These are phyloP conservation scores for Passer domesticus DNA, from an alignment of 2,113 vertebrate genomes.

Conservation along the genomic window DNA sequence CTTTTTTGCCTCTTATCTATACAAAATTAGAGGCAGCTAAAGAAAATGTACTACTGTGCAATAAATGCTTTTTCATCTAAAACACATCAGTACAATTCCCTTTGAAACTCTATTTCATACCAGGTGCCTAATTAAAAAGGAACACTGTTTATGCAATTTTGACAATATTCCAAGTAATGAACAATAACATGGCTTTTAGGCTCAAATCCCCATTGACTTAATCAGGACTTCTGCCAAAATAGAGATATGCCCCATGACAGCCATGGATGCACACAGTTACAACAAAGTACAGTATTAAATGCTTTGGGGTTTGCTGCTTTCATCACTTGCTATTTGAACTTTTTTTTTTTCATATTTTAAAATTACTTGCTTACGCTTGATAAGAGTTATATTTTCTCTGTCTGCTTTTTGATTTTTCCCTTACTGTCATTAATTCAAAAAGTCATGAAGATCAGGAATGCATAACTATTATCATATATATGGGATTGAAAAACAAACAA, in stretches of 20 bases:
- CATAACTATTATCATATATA: neutral
- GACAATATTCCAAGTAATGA: neutral
- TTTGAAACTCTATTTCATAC: neutral
- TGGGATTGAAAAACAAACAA: neutral
- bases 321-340: neutral
- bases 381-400: neutral
- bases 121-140: constrained; percentile 1
- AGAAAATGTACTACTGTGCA: neutral
- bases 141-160: neutral
- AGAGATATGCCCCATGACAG: neutral
- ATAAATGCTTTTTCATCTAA: neutral
- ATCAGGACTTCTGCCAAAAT: neutral
- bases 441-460: neutral
- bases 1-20: neutral
- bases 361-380: neutral
- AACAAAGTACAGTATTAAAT: neutral
- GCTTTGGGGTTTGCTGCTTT: neutral
- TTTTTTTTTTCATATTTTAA: neutral
- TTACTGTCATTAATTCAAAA: neutral
- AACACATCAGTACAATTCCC: neutral
- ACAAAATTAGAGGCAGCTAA: neutral
- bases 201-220: neutral
- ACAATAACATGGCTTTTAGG: neutral
- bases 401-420: neutral
- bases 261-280: neutral